These are phyloP conservation scores for Xiphydria camelus DNA, from an alignment of 2,888 invertebrate species.

Conservation along the genomic window DNA sequence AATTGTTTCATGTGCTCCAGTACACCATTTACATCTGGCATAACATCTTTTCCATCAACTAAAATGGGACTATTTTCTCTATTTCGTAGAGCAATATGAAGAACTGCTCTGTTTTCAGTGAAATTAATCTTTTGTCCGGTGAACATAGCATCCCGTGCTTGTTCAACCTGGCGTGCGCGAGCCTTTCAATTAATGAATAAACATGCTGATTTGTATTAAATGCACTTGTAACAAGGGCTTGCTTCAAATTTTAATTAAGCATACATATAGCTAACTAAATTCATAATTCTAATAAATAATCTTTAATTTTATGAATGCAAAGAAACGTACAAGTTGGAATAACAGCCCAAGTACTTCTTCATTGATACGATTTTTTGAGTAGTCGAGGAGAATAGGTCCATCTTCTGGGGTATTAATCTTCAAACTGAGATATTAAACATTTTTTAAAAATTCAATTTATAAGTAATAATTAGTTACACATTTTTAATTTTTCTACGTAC, in stretches of 20 bases:
- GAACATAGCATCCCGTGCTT: conserved; percentile 90
- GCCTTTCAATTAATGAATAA: conserved; percentile 59
- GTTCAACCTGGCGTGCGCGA: conserved; percentile 76
- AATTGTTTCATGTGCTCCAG: conserved; percentile 95
- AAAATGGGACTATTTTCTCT: conserved; percentile 76
- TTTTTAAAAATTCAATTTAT: too few species aligned
- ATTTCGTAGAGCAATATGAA: conserved; percentile 94
- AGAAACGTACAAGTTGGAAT: conserved; percentile 71
- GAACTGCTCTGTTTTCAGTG: conserved; percentile 93
- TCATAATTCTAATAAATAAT: background rate
- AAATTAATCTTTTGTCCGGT: conserved; percentile 95
- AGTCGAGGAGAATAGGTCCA: conserved; percentile 92
- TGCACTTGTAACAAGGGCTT: background rate
- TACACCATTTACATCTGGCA: conserved; percentile 89
- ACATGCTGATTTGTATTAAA: too few species aligned
- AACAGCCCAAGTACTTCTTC: conserved; percentile 75
- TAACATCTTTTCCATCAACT: conserved; percentile 87
- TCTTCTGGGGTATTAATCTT: conserved; percentile 77
- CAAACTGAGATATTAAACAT: conserved; percentile 67
- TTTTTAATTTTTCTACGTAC: too few species aligned
- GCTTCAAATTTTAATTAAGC: background rate
- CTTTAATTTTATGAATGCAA: background rate
- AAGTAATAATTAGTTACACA: too few species aligned
- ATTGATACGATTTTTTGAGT: conserved; percentile 93
- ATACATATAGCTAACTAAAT: background rate